Conservation (phyloP, 1,140 invertebrate genomes). For the Ylistrum balloti region DNA sequence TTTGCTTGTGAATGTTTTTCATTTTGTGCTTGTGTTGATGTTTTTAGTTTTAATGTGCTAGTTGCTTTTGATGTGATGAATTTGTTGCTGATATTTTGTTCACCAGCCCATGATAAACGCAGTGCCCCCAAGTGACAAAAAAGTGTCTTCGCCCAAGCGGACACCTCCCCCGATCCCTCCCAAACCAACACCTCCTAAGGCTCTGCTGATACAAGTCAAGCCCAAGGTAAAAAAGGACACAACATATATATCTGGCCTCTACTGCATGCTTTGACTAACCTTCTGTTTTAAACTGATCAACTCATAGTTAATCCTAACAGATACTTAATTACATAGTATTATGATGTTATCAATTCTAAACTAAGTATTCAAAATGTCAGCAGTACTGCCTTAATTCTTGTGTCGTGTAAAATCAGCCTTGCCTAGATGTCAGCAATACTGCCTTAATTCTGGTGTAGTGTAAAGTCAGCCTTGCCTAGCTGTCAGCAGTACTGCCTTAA, state of each 20-base stretch:
- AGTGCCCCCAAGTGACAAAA: conserved; percentile 53
- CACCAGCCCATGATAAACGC: conserved; percentile 18
- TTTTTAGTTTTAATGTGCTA: conserved; percentile 2
- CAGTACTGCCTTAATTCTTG: no score
- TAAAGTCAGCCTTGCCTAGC: no score
- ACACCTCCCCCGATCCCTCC: conserved; percentile 72
- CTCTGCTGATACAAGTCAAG: conserved; percentile 50
- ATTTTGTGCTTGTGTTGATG: not conserved
- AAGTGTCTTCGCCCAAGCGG: conserved; percentile 52
- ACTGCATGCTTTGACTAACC: no score
- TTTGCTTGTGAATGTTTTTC: not conserved
- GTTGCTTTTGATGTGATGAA: conserved; percentile 27
- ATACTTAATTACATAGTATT: no score
- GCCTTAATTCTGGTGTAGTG: no score
- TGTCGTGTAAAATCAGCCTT: no score
- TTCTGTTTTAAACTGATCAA: no score
- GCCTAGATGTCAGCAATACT: no score
- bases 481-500: no score
- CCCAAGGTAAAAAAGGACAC: conserved; percentile 44
- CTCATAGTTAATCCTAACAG: no score
- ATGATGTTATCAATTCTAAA: no score
- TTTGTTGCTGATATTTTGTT: conserved; percentile 5
- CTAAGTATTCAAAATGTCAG: no score
- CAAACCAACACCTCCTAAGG: conserved; percentile 60
- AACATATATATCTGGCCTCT: not conserved